These are phyloP conservation scores for Hassar affinis DNA, from an alignment of 2,113 vertebrate species.

Conservation along the genomic window DNA sequence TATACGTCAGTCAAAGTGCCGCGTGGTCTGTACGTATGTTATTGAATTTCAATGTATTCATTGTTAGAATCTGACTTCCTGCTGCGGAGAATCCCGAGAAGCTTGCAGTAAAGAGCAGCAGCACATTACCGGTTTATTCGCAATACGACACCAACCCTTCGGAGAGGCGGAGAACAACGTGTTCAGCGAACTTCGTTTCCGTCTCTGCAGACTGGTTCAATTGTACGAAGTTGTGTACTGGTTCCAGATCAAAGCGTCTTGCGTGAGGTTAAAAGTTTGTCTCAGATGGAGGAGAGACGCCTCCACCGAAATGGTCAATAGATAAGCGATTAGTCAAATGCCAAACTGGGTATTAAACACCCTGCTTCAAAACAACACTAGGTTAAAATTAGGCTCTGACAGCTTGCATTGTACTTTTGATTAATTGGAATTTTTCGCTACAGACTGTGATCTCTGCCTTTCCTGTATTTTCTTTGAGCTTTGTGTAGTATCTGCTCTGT, in stretches of 20 bases:
- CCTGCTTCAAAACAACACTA: not conserved
- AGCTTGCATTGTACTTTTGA: not conserved
- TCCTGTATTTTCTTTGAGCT: not conserved
- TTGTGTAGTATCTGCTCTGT: not conserved
- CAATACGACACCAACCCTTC: not conserved
- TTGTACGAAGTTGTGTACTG: not conserved
- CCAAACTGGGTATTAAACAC: not conserved
- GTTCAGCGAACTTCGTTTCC: not conserved
- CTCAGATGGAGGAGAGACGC: not conserved
- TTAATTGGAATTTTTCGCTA: not conserved
- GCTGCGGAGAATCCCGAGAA: not conserved
- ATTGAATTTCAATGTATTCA: not conserved
- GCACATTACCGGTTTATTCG: not conserved
- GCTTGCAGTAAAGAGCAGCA: not conserved
- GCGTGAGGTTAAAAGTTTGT: not conserved
- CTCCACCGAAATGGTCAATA: not conserved
- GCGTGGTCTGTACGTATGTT: not conserved
- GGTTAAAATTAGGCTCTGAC: not conserved
- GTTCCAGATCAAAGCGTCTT: not conserved
- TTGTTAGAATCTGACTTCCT: not conserved
- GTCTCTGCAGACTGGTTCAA: not conserved
- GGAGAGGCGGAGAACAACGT: not conserved
- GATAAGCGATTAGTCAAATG: too few species aligned
- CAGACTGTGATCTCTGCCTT: not conserved
- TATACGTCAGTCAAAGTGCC: not conserved